phyloP scores from a whole-genome alignment of 2,113 vertebrate genomes.

The Glaucomys volans region DNA sequence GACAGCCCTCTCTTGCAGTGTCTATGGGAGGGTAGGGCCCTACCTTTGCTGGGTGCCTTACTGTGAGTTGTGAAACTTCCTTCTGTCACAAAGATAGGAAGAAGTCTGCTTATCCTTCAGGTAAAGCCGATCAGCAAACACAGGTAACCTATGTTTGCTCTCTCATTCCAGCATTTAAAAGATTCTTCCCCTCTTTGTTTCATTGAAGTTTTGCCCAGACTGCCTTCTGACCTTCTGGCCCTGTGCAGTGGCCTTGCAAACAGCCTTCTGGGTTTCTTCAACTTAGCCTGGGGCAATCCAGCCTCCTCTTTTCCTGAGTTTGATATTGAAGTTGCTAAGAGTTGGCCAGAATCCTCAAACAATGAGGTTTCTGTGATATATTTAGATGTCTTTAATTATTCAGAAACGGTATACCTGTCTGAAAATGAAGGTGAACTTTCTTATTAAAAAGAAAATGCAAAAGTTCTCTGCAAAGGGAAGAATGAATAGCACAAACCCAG shows the following conservation, averaged over 20 bases:
- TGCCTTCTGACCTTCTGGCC: not conserved
- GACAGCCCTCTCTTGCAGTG: fast-evolving
- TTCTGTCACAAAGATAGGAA: not conserved
- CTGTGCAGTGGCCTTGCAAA: not conserved
- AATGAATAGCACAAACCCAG: not conserved
- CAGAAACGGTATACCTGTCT: not conserved
- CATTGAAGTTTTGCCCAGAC: not conserved
- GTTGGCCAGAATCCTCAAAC: constrained; percentile 7
- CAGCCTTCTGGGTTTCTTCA: not conserved
- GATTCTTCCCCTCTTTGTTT: not conserved
- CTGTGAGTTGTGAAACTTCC: not conserved
- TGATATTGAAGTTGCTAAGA: not conserved
- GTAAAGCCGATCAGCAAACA: not conserved
- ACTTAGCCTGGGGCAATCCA: not conserved
- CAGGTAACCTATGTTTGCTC: fast-evolving
- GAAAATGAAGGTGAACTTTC: constrained; percentile 33
- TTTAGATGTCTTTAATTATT: constrained; percentile 56
- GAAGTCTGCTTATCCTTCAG: not conserved
- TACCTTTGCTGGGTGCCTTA: not conserved
- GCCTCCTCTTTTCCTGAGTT: not conserved
- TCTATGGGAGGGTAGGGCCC: fast-evolving
- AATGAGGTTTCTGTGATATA: not conserved
- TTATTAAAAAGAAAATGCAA: not conserved
- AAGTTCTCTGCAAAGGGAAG: not conserved
- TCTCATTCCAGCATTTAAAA: no score